Conservation (phyloP, 2,113 vertebrate species). For the Neoarius graeffei region DNA sequence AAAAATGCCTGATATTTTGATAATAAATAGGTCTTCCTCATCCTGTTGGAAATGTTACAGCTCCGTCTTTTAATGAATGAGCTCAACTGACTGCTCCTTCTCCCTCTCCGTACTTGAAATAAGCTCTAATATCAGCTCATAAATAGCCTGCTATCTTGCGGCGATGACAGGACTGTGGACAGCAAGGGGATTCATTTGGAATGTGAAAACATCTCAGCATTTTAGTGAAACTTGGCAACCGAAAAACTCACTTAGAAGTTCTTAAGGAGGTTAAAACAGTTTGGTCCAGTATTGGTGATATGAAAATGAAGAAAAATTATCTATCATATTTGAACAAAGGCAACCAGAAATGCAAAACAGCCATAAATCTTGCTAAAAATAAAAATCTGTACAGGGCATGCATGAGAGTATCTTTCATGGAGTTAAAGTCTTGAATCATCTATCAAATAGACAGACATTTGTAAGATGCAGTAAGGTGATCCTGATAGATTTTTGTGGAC, state of each 20-base stretch:
- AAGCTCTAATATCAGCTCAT: neutral
- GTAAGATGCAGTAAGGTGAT: neutral
- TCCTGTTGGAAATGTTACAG: constrained; percentile 9
- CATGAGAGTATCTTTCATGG: neutral
- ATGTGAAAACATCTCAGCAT: neutral
- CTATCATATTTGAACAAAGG: neutral
- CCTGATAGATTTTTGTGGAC: neutral
- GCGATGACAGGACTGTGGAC: neutral
- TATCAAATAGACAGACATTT: neutral
- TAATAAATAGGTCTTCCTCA: neutral
- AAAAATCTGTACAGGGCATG: neutral
- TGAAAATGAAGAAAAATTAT: too few relatives aligned
- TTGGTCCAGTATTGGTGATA: neutral
- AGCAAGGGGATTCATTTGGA: neutral
- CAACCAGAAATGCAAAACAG: neutral
- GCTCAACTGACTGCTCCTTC: neutral
- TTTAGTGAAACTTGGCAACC: neutral
- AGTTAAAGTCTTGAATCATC: neutral
- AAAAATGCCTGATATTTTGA: neutral
- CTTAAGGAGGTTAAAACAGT: neutral
- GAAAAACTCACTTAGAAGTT: neutral
- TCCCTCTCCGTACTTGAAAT: neutral
- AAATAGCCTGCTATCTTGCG: neutral
- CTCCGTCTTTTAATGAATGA: neutral
- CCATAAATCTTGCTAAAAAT: neutral